Percentiles rank a stretch among this genome's conserved stretches.
Evolutionary conservation across 2,888 invertebrate species (phyloP).

Genomic region (Pandemis corylana): DNA sequence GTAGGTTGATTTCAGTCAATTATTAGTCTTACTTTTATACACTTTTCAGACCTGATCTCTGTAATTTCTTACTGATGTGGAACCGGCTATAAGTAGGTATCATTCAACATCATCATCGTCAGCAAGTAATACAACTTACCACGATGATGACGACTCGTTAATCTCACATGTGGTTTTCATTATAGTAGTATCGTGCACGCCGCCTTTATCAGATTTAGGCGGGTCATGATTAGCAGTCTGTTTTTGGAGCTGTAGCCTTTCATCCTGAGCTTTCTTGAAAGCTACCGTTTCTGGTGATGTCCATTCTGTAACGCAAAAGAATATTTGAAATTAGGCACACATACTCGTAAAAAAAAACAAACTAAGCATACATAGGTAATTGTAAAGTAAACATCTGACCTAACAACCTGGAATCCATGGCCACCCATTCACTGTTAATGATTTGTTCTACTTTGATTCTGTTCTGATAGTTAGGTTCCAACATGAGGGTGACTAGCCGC

Average conservation of each 20-base stretch:
- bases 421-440: constrained; percentile 86
- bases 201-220: constrained; percentile 47
- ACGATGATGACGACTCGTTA: constrained; percentile 59
- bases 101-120: constrained; percentile 10
- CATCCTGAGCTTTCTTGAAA: constrained; percentile 72
- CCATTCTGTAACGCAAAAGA: constrained; percentile 64
- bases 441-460: constrained; percentile 86
- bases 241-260: constrained; percentile 58
- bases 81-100: not conserved
- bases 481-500: constrained; percentile 84
- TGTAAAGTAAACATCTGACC: constrained; percentile 54
- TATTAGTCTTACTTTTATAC: no score
- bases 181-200: constrained; percentile 59
- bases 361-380: not conserved
- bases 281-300: constrained; percentile 73
- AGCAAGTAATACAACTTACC: constrained; percentile 49
- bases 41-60: not conserved
- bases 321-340: not conserved
- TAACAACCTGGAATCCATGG: constrained; percentile 86
- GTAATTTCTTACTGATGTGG: not conserved
- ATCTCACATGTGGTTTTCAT: constrained; percentile 57
- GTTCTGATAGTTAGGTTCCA: constrained; percentile 87
- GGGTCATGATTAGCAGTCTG: constrained; percentile 51
- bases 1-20: no score
- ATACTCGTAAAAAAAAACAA: not conserved